Conservation (phyloP, 2,113 vertebrate genomes). For the Vireo altiloquus region DNA sequence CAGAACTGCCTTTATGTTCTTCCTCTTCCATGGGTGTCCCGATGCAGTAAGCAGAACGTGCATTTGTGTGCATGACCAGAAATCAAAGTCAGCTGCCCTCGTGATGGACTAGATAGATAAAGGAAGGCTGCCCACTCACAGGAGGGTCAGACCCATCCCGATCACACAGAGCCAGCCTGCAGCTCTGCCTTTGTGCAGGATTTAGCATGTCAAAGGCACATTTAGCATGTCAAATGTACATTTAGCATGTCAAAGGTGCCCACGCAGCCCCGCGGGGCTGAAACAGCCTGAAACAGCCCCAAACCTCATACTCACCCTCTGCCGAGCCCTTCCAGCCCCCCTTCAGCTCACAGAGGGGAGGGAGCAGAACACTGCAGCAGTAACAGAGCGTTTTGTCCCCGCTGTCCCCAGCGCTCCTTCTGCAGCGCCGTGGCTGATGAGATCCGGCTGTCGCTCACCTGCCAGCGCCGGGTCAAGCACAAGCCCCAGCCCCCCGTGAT, state of each 20-base stretch:
- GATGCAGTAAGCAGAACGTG: not conserved
- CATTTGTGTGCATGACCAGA: not conserved
- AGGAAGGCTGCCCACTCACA: not conserved
- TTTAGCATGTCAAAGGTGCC: not conserved
- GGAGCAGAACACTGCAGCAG: rapidly evolving
- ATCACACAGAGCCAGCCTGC: not conserved
- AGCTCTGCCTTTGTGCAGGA: not conserved
- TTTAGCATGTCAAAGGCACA: not conserved
- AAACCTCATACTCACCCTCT: rapidly evolving
- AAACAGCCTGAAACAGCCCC: not conserved
- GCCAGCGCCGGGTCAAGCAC: slow-evolving; percentile 94
- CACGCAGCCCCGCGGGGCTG: no score
- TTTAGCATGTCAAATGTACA: not conserved
- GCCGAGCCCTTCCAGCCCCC: not conserved
- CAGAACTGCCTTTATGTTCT: not conserved
- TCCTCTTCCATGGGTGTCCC: not conserved
- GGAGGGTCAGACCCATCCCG: not conserved
- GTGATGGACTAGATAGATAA: not conserved
- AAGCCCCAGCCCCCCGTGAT: slow-evolving; percentile 83
- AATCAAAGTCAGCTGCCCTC: not conserved
- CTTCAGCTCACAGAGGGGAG: rapidly evolving
- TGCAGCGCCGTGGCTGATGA: slow-evolving; percentile 94
- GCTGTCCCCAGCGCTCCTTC: slow-evolving; percentile 90
- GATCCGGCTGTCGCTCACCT: slow-evolving; percentile 96
- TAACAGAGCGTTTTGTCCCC: not conserved